Conservation (phyloP, 2,797 vertebrate species). For the Petrocephalus schoutedeni region DNA sequence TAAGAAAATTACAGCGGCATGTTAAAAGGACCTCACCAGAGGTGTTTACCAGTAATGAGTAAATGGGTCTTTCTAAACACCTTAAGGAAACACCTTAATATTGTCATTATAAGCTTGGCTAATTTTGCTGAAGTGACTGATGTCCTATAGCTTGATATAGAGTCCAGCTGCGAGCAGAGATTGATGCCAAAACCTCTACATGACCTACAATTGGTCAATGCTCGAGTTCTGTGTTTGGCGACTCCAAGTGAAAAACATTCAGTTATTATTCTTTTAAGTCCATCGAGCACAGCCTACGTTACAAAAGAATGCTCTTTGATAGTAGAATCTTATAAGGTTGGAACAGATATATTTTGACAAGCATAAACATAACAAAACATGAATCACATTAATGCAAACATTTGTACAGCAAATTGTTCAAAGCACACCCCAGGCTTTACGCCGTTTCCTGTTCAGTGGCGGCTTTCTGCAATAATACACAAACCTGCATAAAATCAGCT, state of each 20-base stretch:
- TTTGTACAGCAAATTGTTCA: neutral
- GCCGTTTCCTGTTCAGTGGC: neutral
- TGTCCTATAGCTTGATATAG: neutral
- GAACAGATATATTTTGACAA: neutral
- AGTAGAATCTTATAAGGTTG: neutral
- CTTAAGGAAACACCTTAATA: neutral
- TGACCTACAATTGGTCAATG: neutral
- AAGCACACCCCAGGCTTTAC: neutral
- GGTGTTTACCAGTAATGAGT: neutral
- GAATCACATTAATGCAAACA: too few species aligned
- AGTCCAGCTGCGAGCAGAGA: neutral
- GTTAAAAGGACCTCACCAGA: neutral
- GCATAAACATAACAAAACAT: neutral
- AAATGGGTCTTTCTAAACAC: neutral
- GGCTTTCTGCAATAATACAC: neutral
- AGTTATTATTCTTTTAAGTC: neutral
- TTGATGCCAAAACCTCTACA: neutral
- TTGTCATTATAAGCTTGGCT: neutral
- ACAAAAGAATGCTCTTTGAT: neutral
- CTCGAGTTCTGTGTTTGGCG: neutral
- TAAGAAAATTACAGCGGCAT: neutral
- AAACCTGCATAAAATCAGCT: neutral
- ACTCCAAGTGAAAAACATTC: neutral
- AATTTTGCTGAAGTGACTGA: neutral
- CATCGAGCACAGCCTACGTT: too few species aligned